Evolutionary conservation across 2,888 invertebrate genomes (phyloP).

Genomic region (Athalia rosae): DNA sequence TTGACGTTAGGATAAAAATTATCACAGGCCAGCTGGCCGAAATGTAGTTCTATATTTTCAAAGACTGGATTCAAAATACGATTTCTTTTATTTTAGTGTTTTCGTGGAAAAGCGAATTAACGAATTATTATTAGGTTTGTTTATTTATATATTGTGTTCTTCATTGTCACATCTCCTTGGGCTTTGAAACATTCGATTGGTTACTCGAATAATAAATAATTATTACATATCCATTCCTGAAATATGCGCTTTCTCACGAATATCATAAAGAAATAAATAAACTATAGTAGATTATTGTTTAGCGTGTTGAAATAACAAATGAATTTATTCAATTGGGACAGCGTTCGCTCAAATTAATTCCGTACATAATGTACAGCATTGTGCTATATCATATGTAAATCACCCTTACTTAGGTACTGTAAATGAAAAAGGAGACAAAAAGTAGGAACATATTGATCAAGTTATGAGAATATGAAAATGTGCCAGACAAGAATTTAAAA

Average conservation of each 20-base stretch:
- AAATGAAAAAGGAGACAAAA: background rate
- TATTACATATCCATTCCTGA: slow-evolving; percentile 25
- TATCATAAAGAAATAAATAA: too few relatives aligned
- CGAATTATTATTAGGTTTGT: background rate
- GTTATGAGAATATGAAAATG: slow-evolving; percentile 5
- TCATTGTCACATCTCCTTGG: background rate
- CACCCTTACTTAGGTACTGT: too few relatives aligned
- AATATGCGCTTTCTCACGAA: background rate
- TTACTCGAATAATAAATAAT: slow-evolving; percentile 12
- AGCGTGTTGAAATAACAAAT: too few relatives aligned
- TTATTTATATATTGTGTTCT: slow-evolving; percentile 12
- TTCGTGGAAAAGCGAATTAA: background rate
- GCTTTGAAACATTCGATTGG: slow-evolving; percentile 22
- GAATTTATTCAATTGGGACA: too few relatives aligned
- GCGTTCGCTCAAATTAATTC: too few relatives aligned
- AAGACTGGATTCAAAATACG: background rate
- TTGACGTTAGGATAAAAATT: slow-evolving; percentile 11
- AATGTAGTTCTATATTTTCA: background rate
- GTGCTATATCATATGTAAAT: too few relatives aligned
- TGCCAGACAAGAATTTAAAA: background rate
- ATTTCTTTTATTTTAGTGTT: background rate
- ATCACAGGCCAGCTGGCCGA: background rate
- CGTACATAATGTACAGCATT: background rate
- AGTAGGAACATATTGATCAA: slow-evolving; percentile 4
- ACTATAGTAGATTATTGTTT: too few relatives aligned